phyloP scores from a whole-genome alignment of 2,113 vertebrate genomes.

The Diphyllodes magnificus region DNA sequence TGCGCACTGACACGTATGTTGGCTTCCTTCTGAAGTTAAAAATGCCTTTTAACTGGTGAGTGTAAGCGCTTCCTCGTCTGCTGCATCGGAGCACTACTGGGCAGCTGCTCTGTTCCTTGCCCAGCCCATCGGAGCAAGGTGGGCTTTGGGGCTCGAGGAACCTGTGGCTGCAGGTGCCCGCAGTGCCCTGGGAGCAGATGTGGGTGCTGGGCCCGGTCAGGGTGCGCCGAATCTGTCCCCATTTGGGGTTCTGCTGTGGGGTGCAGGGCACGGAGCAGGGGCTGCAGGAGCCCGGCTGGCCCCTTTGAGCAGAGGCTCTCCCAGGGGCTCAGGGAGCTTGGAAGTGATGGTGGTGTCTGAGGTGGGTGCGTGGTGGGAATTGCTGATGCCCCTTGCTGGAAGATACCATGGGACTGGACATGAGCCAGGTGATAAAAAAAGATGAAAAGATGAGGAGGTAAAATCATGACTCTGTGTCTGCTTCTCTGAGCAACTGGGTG shows the following conservation, averaged over 20 bases:
- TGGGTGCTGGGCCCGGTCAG: not conserved
- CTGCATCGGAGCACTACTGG: accelerated
- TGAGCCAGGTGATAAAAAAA: not conserved
- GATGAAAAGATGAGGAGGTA: not conserved
- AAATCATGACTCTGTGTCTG: not conserved
- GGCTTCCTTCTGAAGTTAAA: not conserved
- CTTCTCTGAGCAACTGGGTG: not conserved
- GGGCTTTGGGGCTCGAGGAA: not conserved
- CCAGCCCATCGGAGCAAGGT: accelerated
- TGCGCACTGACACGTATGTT: accelerated
- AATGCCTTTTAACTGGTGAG: accelerated
- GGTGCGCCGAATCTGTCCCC: not conserved
- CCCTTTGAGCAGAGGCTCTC: not conserved
- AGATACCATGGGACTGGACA: not conserved
- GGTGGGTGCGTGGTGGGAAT: not conserved
- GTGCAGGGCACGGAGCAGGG: not conserved
- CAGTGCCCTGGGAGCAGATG: not conserved
- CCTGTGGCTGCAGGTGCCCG: accelerated
- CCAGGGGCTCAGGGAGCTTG: not conserved
- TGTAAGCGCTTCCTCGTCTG: accelerated
- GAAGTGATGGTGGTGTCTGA: not conserved
- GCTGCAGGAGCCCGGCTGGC: not conserved
- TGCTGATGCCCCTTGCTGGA: not conserved
- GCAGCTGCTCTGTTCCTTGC: not conserved
- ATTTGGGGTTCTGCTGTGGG: not conserved